A percentile compares a stretch with the other conserved stretches of the same genome.
Evolutionary conservation across 2,888 invertebrate species (phyloP).

Genomic region (Catocala sponsa): DNA sequence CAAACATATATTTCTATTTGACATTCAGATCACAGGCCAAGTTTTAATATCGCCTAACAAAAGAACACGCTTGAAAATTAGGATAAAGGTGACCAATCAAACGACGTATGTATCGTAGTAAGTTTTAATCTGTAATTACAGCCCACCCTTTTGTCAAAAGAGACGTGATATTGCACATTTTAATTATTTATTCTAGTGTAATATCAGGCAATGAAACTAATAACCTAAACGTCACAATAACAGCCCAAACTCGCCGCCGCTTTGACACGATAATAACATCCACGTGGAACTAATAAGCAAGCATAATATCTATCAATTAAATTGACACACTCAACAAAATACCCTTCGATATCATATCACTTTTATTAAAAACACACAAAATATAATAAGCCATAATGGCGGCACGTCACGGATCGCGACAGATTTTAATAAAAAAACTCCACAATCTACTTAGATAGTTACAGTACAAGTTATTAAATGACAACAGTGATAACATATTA

Average conservation of each 20-base stretch:
- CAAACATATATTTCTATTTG: too few species aligned
- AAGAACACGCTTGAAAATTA: too few species aligned
- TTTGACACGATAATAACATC: conserved; percentile 35
- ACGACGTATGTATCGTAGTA: too few species aligned
- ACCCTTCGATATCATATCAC: conserved; percentile 39
- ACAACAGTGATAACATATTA: conserved; percentile 51
- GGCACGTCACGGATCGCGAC: conserved; percentile 49
- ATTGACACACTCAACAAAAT: conserved; percentile 43
- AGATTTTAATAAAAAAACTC: conserved; percentile 60
- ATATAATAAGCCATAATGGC: conserved; percentile 52
- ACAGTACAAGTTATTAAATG: conserved; percentile 55
- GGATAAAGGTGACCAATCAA: too few species aligned
- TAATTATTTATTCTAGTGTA: too few species aligned
- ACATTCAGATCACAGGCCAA: too few species aligned
- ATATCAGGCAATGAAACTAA: too few species aligned
- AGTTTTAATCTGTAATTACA: too few species aligned
- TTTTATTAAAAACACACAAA: conserved; percentile 56
- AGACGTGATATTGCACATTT: too few species aligned
- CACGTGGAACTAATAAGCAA: conserved; percentile 34
- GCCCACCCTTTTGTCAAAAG: too few species aligned
- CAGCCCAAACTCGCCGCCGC: background rate
- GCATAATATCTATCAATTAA: conserved; percentile 43
- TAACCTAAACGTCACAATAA: background rate
- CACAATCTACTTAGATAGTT: conserved; percentile 44
- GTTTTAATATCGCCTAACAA: too few species aligned